Base-by-base conservation (phyloP, 2,113 vertebrate genomes). In the Cranoglanis bouderius region DNA sequence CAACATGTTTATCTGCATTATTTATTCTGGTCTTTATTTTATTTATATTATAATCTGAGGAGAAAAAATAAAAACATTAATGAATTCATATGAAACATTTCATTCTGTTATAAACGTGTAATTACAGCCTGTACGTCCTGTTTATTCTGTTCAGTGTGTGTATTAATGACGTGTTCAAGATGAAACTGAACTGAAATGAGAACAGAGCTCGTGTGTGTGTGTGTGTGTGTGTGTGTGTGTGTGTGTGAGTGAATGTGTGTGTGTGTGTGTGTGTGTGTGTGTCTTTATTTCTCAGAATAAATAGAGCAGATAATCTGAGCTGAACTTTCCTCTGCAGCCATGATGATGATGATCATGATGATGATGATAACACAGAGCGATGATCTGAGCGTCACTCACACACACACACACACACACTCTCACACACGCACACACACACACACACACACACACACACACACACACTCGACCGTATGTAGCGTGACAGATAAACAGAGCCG, bases 201-300 rank as follows among this genome's bases (percentile, higher is more conserved):
- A 49, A 49, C 3, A 7, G 57, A 3, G 16, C 8, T 1, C 49
- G 5, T 57, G 65, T 35, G 65, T 53, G 8, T 70, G 5, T 74
- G 65, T 14, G 65, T 53, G 16, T 70, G 40, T 65, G 59, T 40
- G 35, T 63, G 53, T 84, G 59, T 84, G 26, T 67, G 40, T 67
- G 82, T 84, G 82, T 65, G 82, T 46, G 46, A 8, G 46, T 46
- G 46, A 8, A 8, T 84, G 82, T 83, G 35, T 84, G 59, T 40
- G 53, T 24, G 19, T 14, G 38, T 26, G 40, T 43, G 40, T 43
- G 40, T 43, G 40, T 43, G 40, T 43, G 40, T 43, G 40, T 43
- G 40, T 43, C n/a, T n/a, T 85, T 51, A 35, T 72, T 85, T 53
- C n/a, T 35, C 13, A 51, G 65, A 85, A 72, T 32, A 85, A 85